Evolutionary conservation across 1,140 invertebrate genomes (phyloP), one percentile per base, ranked within the genome.

Genomic region (Stenopsyche tienmushanensis): DNA sequence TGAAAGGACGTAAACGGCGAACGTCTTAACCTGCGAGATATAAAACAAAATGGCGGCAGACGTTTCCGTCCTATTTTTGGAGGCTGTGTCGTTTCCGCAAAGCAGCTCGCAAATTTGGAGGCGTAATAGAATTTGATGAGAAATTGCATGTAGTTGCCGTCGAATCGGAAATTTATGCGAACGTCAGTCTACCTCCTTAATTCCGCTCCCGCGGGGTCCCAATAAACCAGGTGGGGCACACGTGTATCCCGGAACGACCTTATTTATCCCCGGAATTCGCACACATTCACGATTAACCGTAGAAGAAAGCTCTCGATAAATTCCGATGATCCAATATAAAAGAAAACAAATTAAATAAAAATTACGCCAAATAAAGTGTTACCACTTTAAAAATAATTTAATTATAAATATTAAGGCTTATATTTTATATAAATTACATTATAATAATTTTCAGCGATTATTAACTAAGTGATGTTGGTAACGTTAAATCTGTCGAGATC

Each of bases 81-180:
- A 47, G 10, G 44, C 18, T 20, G 39, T 58, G 20, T 58, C 44
- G 44, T 58, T 58, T 44, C 18, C 34, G 55, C 15, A 18, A 47
- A n/a, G 45, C n/a, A 15, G n/a, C 45, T n/a, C 7, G 5, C 5
- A 59, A 59, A 59, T 59, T 59, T 45, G 41, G 21, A 39, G 1
- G 23, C 34, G 49, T 62, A 62, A 62, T 62, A 26, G 45, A 47
- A 62, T 62, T 62, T 26, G 49, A 53, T 23, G 58, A 55, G 49
- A 62, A 55, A 66, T 49, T 25, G 34, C 53, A 41, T 44, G 49
- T 39, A 62, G 45, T 62, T 53, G 47, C 49, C 20, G 18, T 24
- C 34, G 47, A 20, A 52, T 62, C 41, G 60, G 49, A 62, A 62
- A 62, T 62, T 39, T 53, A 60, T 60, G 42, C 44, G 42, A 47